phyloP scores from a whole-genome alignment of 2,113 vertebrate genomes.

The Equus quagga region DNA sequence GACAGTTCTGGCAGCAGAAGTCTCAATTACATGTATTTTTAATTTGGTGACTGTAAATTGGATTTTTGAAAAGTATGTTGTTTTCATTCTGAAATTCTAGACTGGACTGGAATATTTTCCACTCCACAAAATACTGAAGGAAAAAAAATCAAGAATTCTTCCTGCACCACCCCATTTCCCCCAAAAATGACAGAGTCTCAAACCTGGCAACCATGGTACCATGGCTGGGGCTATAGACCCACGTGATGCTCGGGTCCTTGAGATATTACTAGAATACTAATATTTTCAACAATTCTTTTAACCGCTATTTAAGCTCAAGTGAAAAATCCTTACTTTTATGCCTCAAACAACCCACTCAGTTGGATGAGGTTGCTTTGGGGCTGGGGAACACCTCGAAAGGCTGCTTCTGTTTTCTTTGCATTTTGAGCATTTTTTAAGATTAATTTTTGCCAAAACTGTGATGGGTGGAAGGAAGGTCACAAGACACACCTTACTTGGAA shows the following conservation, averaged over 20 bases:
- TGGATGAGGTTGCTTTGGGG: background rate
- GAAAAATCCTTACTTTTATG: background rate
- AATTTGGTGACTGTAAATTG: slow-evolving; percentile 31
- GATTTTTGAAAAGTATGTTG: background rate
- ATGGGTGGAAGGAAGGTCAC: background rate
- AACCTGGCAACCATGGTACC: background rate
- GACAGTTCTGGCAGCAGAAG: background rate
- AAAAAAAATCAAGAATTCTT: background rate
- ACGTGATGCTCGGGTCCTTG: background rate
- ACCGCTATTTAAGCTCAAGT: slow-evolving; percentile 32
- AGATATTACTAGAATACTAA: background rate
- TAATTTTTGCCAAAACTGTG: background rate
- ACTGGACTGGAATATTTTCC: slow-evolving; percentile 42
- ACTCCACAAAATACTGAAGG: background rate
- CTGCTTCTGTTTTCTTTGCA: background rate
- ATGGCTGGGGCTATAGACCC: background rate
- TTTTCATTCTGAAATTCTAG: slow-evolving; percentile 51
- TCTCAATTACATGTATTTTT: slow-evolving; percentile 37
- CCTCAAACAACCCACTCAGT: background rate
- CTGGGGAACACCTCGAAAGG: background rate
- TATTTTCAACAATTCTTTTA: background rate
- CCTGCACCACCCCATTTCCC: background rate
- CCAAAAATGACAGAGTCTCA: slow-evolving; percentile 24
- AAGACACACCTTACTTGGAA: background rate
- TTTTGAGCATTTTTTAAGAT: slow-evolving; percentile 13